phyloP scores from a whole-genome alignment of 2,113 vertebrate genomes.

The Actinemys pallida region DNA sequence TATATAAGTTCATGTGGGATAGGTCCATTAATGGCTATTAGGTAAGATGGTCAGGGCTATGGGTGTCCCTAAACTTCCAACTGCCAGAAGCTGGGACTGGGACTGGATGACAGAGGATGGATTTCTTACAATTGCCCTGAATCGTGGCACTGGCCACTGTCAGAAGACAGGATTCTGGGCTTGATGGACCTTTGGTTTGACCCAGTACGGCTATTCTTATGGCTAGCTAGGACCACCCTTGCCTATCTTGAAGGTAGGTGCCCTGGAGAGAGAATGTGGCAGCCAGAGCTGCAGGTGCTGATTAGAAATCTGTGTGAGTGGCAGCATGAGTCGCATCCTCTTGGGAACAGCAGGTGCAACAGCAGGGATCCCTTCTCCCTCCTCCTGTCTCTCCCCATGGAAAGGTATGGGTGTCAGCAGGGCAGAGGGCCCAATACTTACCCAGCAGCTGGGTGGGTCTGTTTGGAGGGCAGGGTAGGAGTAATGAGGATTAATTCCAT shows the following conservation, averaged over 20 bases:
- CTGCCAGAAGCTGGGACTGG: too few relatives aligned
- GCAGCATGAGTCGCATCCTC: not conserved
- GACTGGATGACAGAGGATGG: too few relatives aligned
- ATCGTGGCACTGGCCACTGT: too few relatives aligned
- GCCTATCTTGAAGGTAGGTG: not conserved
- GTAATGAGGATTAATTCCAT: not conserved
- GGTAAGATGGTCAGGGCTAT: too few relatives aligned
- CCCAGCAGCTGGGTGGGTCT: not conserved
- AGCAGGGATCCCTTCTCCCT: not conserved
- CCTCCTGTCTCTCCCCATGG: rapidly evolving
- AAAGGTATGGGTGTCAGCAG: not conserved
- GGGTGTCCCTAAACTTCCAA: too few relatives aligned
- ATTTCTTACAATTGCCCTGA: too few relatives aligned
- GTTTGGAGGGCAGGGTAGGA: rapidly evolving
- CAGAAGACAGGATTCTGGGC: too few relatives aligned
- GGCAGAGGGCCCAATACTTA: not conserved
- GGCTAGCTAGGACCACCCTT: not conserved
- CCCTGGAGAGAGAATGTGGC: not conserved
- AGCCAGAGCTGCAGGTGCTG: not conserved
- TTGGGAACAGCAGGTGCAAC: not conserved
- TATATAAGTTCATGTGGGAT: too few relatives aligned
- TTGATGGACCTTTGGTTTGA: too few relatives aligned
- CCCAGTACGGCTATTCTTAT: too few relatives aligned
- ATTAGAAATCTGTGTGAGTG: not conserved
- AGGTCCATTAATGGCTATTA: too few relatives aligned